Evolutionary conservation across 2,888 invertebrate species (phyloP), one percentile per base, ranked within the genome.

Genomic region (Ceriagrion tenellum): DNA sequence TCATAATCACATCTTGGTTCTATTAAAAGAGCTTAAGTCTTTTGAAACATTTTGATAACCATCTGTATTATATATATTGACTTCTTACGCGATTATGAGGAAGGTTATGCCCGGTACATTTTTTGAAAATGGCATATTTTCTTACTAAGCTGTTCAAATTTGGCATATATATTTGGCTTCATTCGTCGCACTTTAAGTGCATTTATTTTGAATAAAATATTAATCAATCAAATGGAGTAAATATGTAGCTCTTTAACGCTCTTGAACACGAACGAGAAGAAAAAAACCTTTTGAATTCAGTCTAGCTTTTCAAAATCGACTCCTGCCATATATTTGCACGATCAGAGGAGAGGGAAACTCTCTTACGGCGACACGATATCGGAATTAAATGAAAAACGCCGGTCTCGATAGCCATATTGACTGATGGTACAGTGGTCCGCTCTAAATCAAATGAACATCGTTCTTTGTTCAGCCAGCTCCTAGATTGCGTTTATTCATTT

Each of bases 401-500:
- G 35, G 69, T 26, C 3, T 18, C 47, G 47, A 93, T 93, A 93
- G 74, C 69, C 1, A n/a, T 93, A 93, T 93, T 93, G 93, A 93
- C 69, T 26, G 93, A 55, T 47, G 93, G n/a, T 69, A 74, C 93
- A 63, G 35, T 30, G 63, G 13, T 47, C 47, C 13, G 40, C n/a
- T 47, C 69, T 40, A 47, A 69, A 93, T 93, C 47, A 40, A 93
- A 93, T 93, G 93, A 93, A 93, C 40, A 47, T 40, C 69, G 47
- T 93, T 93, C 93, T 93, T 81, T 81, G 81, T 81, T 35, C 91
- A 59, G 10, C 35, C 91, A 40, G n/a, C 69, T n/a, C n/a, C 40
- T 74, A 47, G 93, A 69, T 93, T 63, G 93, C 40, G 69, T 93
- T 69, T 16, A 74, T 74, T 93, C 69, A 93, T 47, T 93, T 26